Conservation (phyloP, 2,888 invertebrate genomes). For the Lepidochrysops patricia region DNA sequence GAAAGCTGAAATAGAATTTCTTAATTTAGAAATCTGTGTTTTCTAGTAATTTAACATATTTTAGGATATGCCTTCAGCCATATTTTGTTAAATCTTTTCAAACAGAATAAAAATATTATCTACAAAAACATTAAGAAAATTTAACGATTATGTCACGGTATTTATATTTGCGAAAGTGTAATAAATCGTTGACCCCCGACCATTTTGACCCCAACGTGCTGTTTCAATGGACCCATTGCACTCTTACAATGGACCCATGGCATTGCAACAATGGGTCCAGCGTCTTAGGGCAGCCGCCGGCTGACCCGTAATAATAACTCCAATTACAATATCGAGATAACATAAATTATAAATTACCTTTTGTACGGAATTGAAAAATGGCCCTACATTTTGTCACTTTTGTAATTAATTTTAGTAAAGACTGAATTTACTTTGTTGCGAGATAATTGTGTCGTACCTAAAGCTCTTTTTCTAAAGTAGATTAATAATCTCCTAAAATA, state of each 20-base stretch:
- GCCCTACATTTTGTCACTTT: background rate
- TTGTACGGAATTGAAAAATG: conserved; percentile 19
- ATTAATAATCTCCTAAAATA: too few relatives aligned
- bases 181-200: conserved; percentile 65
- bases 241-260: background rate
- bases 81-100: background rate
- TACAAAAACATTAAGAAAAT: conserved; percentile 25
- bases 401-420: conserved; percentile 1
- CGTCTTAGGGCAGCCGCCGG: conserved; percentile 49
- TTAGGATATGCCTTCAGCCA: too few relatives aligned
- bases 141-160: conserved; percentile 46
- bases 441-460: background rate
- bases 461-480: too few relatives aligned
- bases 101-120: background rate
- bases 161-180: conserved; percentile 50
- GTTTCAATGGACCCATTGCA: conserved; percentile 37
- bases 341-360: conserved; percentile 63
- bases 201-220: conserved; percentile 57
- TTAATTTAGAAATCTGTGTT: too few relatives aligned
- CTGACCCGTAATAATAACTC: conserved; percentile 62
- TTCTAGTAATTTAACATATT: too few relatives aligned
- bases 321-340: conserved; percentile 66
- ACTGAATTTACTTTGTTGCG: background rate
- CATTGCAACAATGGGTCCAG: conserved; percentile 38
- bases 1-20: too few relatives aligned